Evolutionary conservation across 2,113 vertebrate genomes (phyloP).

Genomic region (Dasyornis broadbenti): DNA sequence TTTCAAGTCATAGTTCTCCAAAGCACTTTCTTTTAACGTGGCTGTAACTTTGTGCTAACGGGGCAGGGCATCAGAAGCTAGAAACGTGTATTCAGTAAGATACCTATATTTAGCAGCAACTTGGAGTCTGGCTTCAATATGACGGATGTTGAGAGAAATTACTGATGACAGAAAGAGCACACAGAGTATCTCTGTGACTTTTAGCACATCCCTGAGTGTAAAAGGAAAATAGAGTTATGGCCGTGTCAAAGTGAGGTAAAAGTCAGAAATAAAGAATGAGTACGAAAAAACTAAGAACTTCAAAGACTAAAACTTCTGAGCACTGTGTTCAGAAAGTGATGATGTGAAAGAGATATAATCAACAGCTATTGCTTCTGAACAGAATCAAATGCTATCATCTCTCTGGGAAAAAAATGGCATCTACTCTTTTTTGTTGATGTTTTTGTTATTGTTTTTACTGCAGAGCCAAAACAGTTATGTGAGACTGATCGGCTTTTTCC

Average conservation of each 20-base stretch:
- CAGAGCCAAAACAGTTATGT: not conserved
- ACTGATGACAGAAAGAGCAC: constrained; percentile 30
- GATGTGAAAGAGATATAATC: not conserved
- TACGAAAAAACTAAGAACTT: not conserved
- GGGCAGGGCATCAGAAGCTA: not conserved
- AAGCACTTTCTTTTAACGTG: not conserved
- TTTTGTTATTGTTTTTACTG: not conserved
- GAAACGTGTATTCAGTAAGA: not conserved
- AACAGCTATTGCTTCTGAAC: not conserved
- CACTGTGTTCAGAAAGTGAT: not conserved
- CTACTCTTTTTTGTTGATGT: not conserved
- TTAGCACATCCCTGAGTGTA: not conserved
- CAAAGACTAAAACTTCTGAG: not conserved
- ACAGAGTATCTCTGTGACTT: not conserved
- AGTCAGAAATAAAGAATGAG: not conserved
- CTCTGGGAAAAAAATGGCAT: not conserved
- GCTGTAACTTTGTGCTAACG: not conserved
- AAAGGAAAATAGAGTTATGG: constrained; percentile 11
- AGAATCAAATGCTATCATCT: not conserved
- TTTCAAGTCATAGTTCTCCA: not conserved
- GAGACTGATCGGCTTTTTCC: not conserved
- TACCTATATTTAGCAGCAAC: not conserved
- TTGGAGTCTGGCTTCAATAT: not conserved
- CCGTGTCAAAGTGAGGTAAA: not conserved
- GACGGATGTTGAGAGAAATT: constrained; percentile 38